Conservation (phyloP, 2,113 vertebrate species). For the Oryzias javanicus region DNA sequence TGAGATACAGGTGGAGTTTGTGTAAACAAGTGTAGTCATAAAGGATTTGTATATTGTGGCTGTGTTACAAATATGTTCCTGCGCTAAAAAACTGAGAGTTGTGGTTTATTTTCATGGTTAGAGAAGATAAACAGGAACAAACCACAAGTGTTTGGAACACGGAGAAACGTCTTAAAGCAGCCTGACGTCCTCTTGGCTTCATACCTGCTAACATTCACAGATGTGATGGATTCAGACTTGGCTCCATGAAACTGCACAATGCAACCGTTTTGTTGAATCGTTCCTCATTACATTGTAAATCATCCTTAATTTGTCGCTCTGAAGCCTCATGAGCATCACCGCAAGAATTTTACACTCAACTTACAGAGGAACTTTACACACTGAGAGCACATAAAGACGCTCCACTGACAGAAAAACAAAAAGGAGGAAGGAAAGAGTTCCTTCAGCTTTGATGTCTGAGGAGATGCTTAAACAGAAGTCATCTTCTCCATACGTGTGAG, state of each 20-base stretch:
- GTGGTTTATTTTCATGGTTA: not conserved
- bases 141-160: no score
- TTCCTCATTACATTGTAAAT: slow-evolving; percentile 12
- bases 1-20: no score
- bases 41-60: not conserved
- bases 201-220: slow-evolving; percentile 11
- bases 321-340: slow-evolving; percentile 34
- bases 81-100: not conserved
- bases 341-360: slow-evolving; percentile 11
- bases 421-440: slow-evolving; percentile 28
- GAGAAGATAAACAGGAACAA: not conserved
- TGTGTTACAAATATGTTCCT: not conserved
- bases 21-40: not conserved
- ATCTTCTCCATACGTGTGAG: slow-evolving; percentile 57
- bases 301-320: slow-evolving; percentile 32
- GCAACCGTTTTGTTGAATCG: not conserved
- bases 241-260: slow-evolving; percentile 1
- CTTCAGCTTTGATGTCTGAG: slow-evolving; percentile 54
- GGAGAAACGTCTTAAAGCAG: slow-evolving; percentile 1
- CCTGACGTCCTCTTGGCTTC: slow-evolving; percentile 2
- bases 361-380: slow-evolving; percentile 17
- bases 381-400: slow-evolving; percentile 45
- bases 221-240: not conserved
- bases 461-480: slow-evolving; percentile 52
- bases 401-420: slow-evolving; percentile 41